Conservation (phyloP, 2,113 vertebrate species). For the Piaya cayana region DNA sequence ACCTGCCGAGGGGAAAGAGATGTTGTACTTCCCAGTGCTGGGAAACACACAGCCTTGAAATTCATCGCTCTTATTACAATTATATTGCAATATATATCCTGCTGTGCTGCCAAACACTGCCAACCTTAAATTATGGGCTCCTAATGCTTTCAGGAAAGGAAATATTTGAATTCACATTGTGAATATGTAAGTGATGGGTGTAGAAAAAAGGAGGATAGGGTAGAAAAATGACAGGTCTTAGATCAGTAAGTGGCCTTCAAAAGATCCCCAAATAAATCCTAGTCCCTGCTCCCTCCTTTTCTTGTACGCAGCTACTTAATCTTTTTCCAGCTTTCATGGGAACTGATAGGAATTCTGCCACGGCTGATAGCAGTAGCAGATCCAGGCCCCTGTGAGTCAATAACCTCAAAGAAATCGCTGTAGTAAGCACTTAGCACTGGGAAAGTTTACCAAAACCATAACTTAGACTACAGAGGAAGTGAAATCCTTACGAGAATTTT, state of each 20-base stretch:
- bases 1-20: constrained; percentile 72
- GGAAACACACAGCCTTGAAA: neutral
- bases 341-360: neutral
- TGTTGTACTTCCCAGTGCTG: neutral
- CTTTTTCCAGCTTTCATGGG: neutral
- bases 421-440: neutral
- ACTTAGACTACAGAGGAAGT: neutral
- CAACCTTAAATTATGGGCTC: neutral
- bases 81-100: neutral
- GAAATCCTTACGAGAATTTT: neutral
- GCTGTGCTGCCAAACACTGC: neutral
- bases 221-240: neutral
- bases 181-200: neutral
- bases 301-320: neutral
- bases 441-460: neutral
- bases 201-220: neutral
- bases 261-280: neutral
- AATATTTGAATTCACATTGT: neutral
- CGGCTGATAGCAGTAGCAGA: neutral
- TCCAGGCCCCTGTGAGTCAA: neutral
- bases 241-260: neutral
- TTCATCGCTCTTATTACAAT: neutral
- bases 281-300: neutral
- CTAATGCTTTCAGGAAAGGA: neutral
- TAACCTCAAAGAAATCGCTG: neutral